phyloP scores from a whole-genome alignment of 92 coral and sea anemone species.

The Anthopleura xanthogrammica region DNA sequence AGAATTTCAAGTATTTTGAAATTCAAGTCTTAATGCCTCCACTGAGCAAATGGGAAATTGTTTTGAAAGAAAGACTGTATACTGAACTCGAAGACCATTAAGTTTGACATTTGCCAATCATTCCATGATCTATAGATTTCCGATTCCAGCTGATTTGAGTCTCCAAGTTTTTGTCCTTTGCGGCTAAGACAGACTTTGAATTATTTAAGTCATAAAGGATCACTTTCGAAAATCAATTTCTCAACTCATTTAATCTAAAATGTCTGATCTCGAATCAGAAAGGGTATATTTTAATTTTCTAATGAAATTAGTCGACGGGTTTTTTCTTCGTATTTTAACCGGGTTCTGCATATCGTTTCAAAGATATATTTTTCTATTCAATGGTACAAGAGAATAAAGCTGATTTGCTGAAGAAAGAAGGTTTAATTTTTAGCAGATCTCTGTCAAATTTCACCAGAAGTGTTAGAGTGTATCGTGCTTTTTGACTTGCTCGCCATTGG shows the following conservation, averaged over 20 bases:
- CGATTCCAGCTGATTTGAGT: conserved; percentile 4
- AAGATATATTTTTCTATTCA: neutral
- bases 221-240: neutral
- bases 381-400: neutral
- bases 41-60: neutral
- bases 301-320: neutral
- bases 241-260: conserved; percentile 4
- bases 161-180: neutral
- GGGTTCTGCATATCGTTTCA: neutral
- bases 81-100: neutral
- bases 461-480: neutral
- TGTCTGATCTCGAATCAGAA: neutral
- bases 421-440: neutral
- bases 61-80: neutral
- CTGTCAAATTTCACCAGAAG: neutral
- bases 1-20: neutral
- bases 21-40: neutral
- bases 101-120: neutral
- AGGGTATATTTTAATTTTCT: neutral
- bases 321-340: neutral
- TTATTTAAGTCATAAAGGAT: conserved; percentile 5
- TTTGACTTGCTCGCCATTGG: conserved; percentile 1
- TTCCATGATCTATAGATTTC: neutral
- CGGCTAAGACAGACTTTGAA: conserved; percentile 3
- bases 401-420: neutral